Base-by-base conservation (phyloP, 2,113 vertebrate species). In the Galemys pyrenaicus region DNA sequence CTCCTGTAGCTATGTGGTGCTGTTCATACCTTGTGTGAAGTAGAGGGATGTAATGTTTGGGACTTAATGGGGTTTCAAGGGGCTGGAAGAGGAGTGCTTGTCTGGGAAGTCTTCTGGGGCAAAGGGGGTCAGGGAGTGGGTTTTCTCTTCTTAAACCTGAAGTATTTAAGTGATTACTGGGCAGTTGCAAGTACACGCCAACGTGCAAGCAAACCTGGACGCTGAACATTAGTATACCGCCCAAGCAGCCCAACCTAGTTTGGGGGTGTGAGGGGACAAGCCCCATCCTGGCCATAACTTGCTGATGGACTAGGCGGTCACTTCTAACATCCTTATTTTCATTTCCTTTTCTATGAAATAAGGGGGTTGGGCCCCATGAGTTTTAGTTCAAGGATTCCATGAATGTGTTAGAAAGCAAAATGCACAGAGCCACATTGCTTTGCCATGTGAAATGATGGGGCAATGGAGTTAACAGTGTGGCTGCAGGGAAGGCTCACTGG, bases 371-470 rank as follows among this genome's bases (percentile, higher is more conserved):
- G 13, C 30, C 44, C 79, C 44, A 32, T 49, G 39, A 46, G 13
- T 74, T 86, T 87, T 65, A 5, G 19, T 74, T 71, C 44, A 70
- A 22, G 17, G 65, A 83, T 74, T 86, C 32, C 54, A 60, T 17
- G 58, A 92, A 41, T 80, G 58, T 87, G 92, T 96, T 93, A 89
- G 92, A 85, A 97, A 94, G 93, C 58, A 80, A 87, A 80, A 87
- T 1, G 20, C 2, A 22, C 35, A 49, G 51, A 67, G 67, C 73
- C 74, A 32, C 54, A 65, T 46, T 75, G 89, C 64, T 81, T 44
- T 24, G 26, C 39, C 15, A 4, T 28, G 49, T 49, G 0, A 7
- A 82, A 17, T 1, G 17, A 46, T 13, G 39, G 71, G 80, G 41
- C 78, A 9, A 4, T 4, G 9, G 65, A 62, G 87, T 64, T 64